Conservation (phyloP, 2,888 invertebrate species). For the Drosophila recens region DNA sequence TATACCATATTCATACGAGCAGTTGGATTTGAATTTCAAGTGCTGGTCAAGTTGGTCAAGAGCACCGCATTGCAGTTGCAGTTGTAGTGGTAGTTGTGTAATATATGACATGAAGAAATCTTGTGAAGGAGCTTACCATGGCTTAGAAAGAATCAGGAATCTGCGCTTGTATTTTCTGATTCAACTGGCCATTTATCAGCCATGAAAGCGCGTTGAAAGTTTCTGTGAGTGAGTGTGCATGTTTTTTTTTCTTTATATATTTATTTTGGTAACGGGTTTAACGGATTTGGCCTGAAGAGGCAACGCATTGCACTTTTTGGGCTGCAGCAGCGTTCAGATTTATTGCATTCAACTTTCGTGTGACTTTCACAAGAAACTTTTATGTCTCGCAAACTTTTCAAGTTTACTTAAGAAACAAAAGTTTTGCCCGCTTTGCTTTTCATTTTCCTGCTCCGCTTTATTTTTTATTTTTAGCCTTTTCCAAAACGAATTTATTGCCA, state of each 20-base stretch:
- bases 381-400: slow-evolving; percentile 79
- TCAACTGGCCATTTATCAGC: slow-evolving; percentile 71
- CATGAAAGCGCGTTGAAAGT: slow-evolving; percentile 74
- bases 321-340: slow-evolving; percentile 62
- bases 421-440: slow-evolving; percentile 51
- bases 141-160: slow-evolving; percentile 47
- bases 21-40: slow-evolving; percentile 45
- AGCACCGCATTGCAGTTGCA: slow-evolving; percentile 48
- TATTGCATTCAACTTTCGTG: slow-evolving; percentile 79
- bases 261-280: slow-evolving; percentile 56
- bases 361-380: slow-evolving; percentile 79
- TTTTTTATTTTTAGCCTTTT: slow-evolving; percentile 25
- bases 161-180: slow-evolving; percentile 64
- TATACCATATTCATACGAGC: slow-evolving; percentile 15
- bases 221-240: slow-evolving; percentile 20
- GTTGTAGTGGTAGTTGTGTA: neutral
- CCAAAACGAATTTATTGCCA: slow-evolving; percentile 71
- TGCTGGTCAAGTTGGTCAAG: slow-evolving; percentile 31
- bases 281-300: slow-evolving; percentile 68
- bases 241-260: slow-evolving; percentile 4
- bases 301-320: slow-evolving; percentile 70
- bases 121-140: slow-evolving; percentile 20
- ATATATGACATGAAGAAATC: neutral
- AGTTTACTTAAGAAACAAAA: slow-evolving; percentile 79
- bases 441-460: slow-evolving; percentile 25